A percentile compares a stretch with the other conserved stretches of the same genome.
Evolutionary conservation across 2,797 vertebrate species (phyloP).

Genomic region (Benthosema pterotum): DNA sequence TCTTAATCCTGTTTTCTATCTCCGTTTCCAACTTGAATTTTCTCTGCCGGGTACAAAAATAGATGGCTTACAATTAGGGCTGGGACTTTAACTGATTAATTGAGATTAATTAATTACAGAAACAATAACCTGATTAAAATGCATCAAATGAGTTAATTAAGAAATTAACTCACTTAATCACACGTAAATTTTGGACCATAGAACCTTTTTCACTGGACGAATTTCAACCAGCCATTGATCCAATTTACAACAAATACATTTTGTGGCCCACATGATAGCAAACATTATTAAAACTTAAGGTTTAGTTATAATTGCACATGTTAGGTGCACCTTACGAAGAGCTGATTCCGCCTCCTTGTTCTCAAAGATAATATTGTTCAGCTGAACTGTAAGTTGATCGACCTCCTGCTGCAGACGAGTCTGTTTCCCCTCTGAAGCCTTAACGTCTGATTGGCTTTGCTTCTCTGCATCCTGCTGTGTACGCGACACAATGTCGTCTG

Average conservation of each 20-base stretch:
- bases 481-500: constrained; percentile 56
- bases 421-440: constrained; percentile 63
- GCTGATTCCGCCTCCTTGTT: constrained; percentile 74
- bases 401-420: constrained; percentile 73
- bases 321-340: constrained; percentile 79
- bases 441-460: constrained; percentile 64
- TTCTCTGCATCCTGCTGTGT: constrained; percentile 65
- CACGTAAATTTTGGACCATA: too few species aligned
- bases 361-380: constrained; percentile 69
- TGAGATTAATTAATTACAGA: too few species aligned
- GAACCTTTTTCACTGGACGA: too few species aligned
- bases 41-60: constrained; percentile 73
- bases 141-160: too few species aligned
- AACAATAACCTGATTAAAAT: too few species aligned
- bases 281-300: not conserved
- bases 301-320: not conserved
- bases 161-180: too few species aligned
- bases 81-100: too few species aligned
- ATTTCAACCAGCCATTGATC: too few species aligned
- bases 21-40: constrained; percentile 82
- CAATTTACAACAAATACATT: not conserved
- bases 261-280: too few species aligned
- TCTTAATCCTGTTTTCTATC: constrained; percentile 85
- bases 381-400: constrained; percentile 63
- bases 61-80: not conserved